These are phyloP conservation scores for Psilopsiagon aymara DNA, from an alignment of 2,113 vertebrate species.

Conservation along the genomic window DNA sequence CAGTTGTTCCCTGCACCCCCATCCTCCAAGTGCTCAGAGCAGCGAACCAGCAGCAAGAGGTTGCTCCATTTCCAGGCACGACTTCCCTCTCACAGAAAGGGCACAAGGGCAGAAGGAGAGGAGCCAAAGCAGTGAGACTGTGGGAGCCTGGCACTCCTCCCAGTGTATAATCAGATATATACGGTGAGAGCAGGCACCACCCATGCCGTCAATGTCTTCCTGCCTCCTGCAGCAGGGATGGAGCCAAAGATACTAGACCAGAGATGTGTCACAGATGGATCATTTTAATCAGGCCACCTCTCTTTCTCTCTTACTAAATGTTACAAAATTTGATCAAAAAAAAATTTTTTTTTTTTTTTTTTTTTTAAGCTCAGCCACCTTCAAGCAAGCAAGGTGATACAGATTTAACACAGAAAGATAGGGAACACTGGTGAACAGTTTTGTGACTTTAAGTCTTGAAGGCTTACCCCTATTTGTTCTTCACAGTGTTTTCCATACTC, in stretches of 20 bases:
- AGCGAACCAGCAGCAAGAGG: background rate
- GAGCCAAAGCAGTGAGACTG: background rate
- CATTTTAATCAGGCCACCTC: background rate
- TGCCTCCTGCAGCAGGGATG: fast-evolving
- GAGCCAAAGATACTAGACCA: background rate
- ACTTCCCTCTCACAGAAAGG: background rate
- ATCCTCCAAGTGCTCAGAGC: background rate
- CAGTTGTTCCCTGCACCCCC: fast-evolving
- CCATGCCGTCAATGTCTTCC: fast-evolving
- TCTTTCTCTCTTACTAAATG: background rate
- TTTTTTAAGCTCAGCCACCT: background rate
- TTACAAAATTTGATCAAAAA: background rate
- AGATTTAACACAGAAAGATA: background rate
- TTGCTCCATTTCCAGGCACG: background rate
- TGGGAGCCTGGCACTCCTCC: fast-evolving
- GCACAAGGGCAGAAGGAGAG: background rate
- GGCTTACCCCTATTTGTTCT: background rate
- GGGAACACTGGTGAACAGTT: background rate
- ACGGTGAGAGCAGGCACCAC: background rate
- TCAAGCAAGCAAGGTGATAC: background rate
- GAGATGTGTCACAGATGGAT: background rate
- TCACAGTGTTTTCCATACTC: background rate
- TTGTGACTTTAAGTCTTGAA: background rate
- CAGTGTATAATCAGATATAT: fast-evolving
- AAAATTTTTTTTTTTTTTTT: background rate